Base-by-base conservation (phyloP, 35 echinoderm and acorn worm species). In the Heliocidaris tuberculata region DNA sequence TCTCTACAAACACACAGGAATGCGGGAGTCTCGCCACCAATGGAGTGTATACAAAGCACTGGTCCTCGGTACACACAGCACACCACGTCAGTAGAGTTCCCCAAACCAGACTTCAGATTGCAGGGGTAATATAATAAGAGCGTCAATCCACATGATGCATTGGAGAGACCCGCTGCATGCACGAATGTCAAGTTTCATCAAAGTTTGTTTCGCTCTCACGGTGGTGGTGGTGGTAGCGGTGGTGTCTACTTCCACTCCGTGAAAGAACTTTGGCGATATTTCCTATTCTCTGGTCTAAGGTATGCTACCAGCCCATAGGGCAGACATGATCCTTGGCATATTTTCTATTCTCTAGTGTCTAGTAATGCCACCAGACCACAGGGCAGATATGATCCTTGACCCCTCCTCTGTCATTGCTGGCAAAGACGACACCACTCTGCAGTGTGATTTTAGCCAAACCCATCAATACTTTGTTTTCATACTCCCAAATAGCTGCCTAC, bases 181-280 rank as follows among this genome's bases (percentile, higher is more conserved):
- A 78, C 65, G 65, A 78, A 78, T 78, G 65, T 78, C 65, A 78
- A 78, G 65, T 78, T 78, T 78, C 65, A 78, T 78, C 19, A 78
- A n/a, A 78, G 65, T 78, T 78, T 78, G 65, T 78, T 78, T 19
- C 65, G 65, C 65, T 78, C 65, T 78, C 65, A 78, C 65, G 21
- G 65, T 78, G 65, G 65, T 78, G 65, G 65, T 78, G 27, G 65
- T 24, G 27, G 52, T n/a, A 78, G 65, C 21, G 65, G 19, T 78
- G 65, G 65, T 78, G 65, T 78, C 17, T 78, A 70, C 60, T 19
- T 70, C 60, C 60, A 70, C 4, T n/a, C 7, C 21, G 65, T 78
- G 65, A 78, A 78, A 78, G 65, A 78, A 78, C 59, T 19, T 15
- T n/a, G 27, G 2, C 27, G 65, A 78, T 78, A 78, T n/a, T 78